Percentiles rank a stretch among this genome's conserved stretches.
These are phyloP conservation scores for Oligia strigilis DNA, from an alignment of 2,888 invertebrate species.

Conservation along the genomic window DNA sequence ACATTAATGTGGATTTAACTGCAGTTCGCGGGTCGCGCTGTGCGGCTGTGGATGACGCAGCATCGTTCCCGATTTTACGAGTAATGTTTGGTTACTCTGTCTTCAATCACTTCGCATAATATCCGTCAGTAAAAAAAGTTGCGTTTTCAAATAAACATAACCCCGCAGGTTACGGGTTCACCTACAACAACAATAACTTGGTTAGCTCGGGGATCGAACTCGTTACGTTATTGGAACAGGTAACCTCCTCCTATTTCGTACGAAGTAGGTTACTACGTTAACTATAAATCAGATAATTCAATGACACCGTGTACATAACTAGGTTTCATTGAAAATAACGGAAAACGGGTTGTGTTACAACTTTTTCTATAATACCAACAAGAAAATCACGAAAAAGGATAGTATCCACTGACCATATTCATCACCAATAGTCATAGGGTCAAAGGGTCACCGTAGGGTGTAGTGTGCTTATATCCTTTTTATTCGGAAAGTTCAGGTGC, in stretches of 20 bases:
- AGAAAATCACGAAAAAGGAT: not conserved
- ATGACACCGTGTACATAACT: not conserved
- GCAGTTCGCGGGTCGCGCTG: constrained; percentile 1
- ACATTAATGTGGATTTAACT: constrained; percentile 36
- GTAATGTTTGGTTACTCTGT: constrained; percentile 4
- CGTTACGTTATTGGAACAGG: not conserved
- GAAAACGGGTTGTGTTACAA: not conserved
- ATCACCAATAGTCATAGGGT: not conserved
- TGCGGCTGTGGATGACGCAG: not conserved
- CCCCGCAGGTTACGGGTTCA: not conserved
- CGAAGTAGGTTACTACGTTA: not conserved
- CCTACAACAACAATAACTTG: not conserved
- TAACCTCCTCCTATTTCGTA: not conserved
- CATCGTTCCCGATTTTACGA: not conserved
- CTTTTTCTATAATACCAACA: not conserved
- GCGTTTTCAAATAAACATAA: not conserved
- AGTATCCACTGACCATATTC: not conserved
- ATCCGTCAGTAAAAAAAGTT: not conserved
- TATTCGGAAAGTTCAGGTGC: no score
- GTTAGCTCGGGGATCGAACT: not conserved
- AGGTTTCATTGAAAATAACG: not conserved
- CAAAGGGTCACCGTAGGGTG: no score
- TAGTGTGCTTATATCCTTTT: no score
- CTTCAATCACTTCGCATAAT: not conserved
- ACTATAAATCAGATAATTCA: not conserved